Percentiles rank a stretch among this genome's conserved stretches.
Conservation (phyloP, 1,140 invertebrate genomes). For the Choristoneura fumiferana region DNA sequence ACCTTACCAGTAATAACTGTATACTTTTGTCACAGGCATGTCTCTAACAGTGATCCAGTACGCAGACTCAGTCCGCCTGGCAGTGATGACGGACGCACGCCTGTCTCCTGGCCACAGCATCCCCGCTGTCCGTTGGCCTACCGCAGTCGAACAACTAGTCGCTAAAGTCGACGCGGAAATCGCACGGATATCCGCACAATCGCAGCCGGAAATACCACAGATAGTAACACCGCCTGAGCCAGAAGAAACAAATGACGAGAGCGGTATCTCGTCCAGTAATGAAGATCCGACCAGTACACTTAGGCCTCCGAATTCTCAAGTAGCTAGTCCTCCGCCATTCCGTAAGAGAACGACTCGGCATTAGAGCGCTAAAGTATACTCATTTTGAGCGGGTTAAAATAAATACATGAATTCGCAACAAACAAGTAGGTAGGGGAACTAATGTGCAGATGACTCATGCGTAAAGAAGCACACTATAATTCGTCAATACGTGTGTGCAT, state of each 20-base stretch:
- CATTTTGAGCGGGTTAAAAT: too few relatives aligned
- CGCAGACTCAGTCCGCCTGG: slow-evolving; percentile 82
- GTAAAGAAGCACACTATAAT: too few relatives aligned
- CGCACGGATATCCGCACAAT: slow-evolving; percentile 43
- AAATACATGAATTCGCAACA: too few relatives aligned
- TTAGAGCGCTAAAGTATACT: slow-evolving; percentile 17
- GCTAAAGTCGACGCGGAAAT: slow-evolving; percentile 58
- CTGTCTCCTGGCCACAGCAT: slow-evolving; percentile 79
- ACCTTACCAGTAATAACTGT: too few relatives aligned
- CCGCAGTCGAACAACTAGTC: slow-evolving; percentile 52
- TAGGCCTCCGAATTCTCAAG: slow-evolving; percentile 26
- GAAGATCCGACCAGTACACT: slow-evolving; percentile 21
- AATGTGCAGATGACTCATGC: too few relatives aligned
- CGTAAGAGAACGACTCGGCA: slow-evolving; percentile 30
- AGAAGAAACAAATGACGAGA: not conserved
- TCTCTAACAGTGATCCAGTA: slow-evolving; percentile 88
- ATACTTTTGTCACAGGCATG: slow-evolving; percentile 79
- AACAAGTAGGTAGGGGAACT: too few relatives aligned
- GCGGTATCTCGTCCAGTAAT: not conserved
- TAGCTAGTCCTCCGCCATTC: slow-evolving; percentile 37
- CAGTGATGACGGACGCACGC: slow-evolving; percentile 87
- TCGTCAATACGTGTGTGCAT: too few relatives aligned
- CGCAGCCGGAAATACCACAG: slow-evolving; percentile 22
- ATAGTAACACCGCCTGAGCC: slow-evolving; percentile 10
- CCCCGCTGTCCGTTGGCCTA: slow-evolving; percentile 58